Evolutionary conservation across 2,113 vertebrate species (phyloP).

Genomic region (cattle (Bos taurus)): ARS-UCD2.0 NC_037339.1:45521501-45522000

Average conservation of each 20-base stretch:
- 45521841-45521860: neutral
- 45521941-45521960: neutral
- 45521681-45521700: neutral
- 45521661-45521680: neutral
- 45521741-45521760: neutral
- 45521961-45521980: neutral
- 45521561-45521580: neutral
- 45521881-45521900: neutral
- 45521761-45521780: neutral
- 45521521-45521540: neutral
- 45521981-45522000: neutral
- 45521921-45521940: neutral
- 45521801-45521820: neutral
- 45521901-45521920: neutral
- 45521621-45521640: neutral
- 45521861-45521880: neutral
- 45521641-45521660: neutral
- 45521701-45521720: neutral
- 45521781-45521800: neutral
- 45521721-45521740: neutral
- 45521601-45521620: neutral
- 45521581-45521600: neutral
- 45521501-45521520: neutral
- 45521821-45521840: neutral
- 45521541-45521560: neutral